Percentiles rank a stretch among this genome's conserved stretches.
These are phyloP conservation scores for Drosophila santomea DNA, from an alignment of 1,140 invertebrate genomes.

Conservation along the genomic window DNA sequence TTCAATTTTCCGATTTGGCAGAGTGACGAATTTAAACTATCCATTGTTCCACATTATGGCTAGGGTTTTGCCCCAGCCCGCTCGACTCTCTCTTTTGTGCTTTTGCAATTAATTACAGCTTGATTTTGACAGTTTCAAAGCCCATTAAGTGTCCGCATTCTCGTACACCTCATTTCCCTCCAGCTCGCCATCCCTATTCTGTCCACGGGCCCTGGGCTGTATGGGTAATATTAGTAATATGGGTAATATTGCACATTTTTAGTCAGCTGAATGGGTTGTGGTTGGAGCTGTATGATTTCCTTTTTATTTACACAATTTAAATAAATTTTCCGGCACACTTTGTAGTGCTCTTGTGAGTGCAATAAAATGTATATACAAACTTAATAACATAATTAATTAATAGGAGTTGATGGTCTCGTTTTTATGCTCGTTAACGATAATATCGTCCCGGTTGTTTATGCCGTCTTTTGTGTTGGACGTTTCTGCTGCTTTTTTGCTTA, in stretches of 20 bases:
- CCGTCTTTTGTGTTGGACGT: constrained; percentile 14
- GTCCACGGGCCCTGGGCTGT: constrained; percentile 4
- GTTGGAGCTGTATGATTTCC: constrained; percentile 41
- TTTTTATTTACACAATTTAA: constrained; percentile 69
- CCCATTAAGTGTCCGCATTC: constrained; percentile 26
- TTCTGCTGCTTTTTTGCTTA: constrained; percentile 23
- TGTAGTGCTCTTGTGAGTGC: constrained; percentile 33
- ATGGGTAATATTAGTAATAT: not conserved
- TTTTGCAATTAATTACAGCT: constrained; percentile 61
- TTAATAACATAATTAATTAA: constrained; percentile 78
- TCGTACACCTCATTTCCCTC: not conserved
- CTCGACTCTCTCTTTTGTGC: constrained; percentile 13
- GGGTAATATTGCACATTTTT: constrained; percentile 41
- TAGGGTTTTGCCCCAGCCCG: not conserved
- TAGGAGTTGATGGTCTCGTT: constrained; percentile 17
- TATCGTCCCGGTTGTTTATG: constrained; percentile 1
- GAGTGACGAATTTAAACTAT: constrained; percentile 53
- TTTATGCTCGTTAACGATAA: constrained; percentile 17
- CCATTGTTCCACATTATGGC: constrained; percentile 29
- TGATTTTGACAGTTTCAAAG: constrained; percentile 53
- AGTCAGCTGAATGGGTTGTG: constrained; percentile 53
- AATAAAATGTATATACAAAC: constrained; percentile 77
- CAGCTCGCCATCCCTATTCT: not conserved
- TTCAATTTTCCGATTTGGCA: constrained; percentile 45
- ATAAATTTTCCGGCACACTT: constrained; percentile 36